phyloP scores from a whole-genome alignment of 2,797 vertebrate species.

The Cirrhinus molitorella region DNA sequence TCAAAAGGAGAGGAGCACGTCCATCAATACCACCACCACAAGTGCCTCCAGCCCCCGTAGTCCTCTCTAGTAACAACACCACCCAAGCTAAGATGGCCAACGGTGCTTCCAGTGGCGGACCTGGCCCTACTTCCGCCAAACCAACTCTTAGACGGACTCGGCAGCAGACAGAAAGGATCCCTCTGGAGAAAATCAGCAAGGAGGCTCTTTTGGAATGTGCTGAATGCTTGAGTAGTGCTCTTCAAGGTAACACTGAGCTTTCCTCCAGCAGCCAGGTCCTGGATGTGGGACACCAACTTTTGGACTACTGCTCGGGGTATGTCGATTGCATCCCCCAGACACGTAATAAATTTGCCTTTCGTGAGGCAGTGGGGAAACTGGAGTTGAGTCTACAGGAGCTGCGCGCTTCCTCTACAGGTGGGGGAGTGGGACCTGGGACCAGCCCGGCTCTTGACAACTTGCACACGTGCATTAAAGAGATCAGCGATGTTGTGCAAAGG shows the following conservation, averaged over 20 bases:
- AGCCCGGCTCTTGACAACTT: constrained; percentile 94
- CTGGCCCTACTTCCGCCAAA: constrained; percentile 77
- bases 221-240: constrained; percentile 87
- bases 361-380: constrained; percentile 96
- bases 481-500: constrained; percentile 99
- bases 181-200: constrained; percentile 92
- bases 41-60: constrained; percentile 82
- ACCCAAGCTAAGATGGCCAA: constrained; percentile 91
- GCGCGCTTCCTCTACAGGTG: constrained; percentile 90
- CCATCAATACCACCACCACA: constrained; percentile 84
- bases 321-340: constrained; percentile 98
- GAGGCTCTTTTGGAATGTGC: constrained; percentile 94
- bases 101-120: constrained; percentile 73
- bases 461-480: constrained; percentile 96
- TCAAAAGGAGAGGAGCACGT: constrained; percentile 87
- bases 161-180: constrained; percentile 87
- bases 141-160: constrained; percentile 89
- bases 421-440: constrained; percentile 66
- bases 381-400: constrained; percentile 97
- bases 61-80: constrained; percentile 71
- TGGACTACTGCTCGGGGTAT: constrained; percentile 98
- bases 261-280: constrained; percentile 93
- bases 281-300: constrained; percentile 95
- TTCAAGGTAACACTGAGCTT: constrained; percentile 80
- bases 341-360: constrained; percentile 98